Base-by-base conservation (phyloP, 2,113 vertebrate genomes). In the Lepisosteus osseus region DNA sequence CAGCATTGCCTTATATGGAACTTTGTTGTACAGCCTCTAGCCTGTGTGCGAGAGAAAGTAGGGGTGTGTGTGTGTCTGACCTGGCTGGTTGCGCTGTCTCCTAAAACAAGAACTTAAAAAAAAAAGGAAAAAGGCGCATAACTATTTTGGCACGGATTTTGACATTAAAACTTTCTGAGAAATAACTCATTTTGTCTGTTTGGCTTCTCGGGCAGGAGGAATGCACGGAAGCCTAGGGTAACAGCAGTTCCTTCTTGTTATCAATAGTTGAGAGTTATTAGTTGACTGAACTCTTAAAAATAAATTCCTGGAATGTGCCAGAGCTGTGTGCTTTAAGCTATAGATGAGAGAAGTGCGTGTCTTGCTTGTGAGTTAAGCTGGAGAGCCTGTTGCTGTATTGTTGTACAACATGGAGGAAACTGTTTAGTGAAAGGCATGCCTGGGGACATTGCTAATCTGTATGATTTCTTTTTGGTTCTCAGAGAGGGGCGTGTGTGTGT, bases 1-100 rank as follows among this genome's bases (percentile, higher is more conserved):
- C 84, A 92, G 3, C 90, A 88, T 90, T 86, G 68, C 97, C 97
- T 91, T 97, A 96, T 95, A 96, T 93, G 96, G 96, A 86, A 70
- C 91, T 89, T 79, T 88, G 86, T 86, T 90, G 88, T 89, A 86
- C 86, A 80, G 86, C 57, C 90, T 89, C 81, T 74, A 86, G 83
- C 83, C 82, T 72, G 55, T 74, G 69, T 71, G 75, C 40, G 63
- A 57, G 54, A 65, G 57, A 61, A 54, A 51, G 83, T 86, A 75
- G 71, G 68, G 68, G 3, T 63, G 63, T 43, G 74, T 43, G 55
- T 69, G 62, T 71, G 72, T 62, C 62, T 73, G 77, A 75, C 84
- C 83, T 87, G 82, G 73, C 84, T 83, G 83, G 81, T 85, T 61
- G 72, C 29, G 55, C 29, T 12, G 68, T 62, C 55, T 43, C 14